Base-by-base conservation (phyloP, 2,797 vertebrate genomes). In the Prunella strophiata region DNA sequence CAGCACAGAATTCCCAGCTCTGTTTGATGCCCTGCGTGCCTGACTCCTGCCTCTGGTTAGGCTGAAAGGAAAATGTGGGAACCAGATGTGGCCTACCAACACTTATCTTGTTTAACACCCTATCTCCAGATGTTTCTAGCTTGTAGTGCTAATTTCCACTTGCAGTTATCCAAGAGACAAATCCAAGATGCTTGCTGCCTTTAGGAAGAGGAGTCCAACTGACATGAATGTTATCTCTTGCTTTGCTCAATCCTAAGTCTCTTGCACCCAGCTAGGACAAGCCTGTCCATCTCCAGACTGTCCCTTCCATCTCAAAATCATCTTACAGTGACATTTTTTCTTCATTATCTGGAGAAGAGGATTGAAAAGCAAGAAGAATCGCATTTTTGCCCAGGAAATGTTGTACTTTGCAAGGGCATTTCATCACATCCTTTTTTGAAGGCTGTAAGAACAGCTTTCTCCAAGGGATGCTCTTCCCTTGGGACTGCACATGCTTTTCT, bases 81-180 rank as follows among this genome's bases (percentile, higher is more conserved):
- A 67, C 7, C 93, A 96, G 88, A 93, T 95, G 94, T 92, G 93
- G 93, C 88, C 94, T 3, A n/a, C 54, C 2, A 15, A 3, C 68
- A 10, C 59, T 54, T 54, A 14, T 94, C 93, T 80, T 87, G 94
- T 96, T 95, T 79, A 82, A 92, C 94, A 83, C 30, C 83, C 81
- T 74, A 3, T 63, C 85, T 50, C 78, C 94, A 95, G 93, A 94
- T 95, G 93, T 93, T 94, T 89, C 77, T 55, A 93, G 90, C 91
- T 89, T 95, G 93, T 96, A 87, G 55, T 23, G 57, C 86, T 92
- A 40, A 87, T 96, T 95, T 87, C 61, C 77, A 89, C 90, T 63
- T 84, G 25, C 10, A 63, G 47, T 66, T 82, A 54, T 74, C 78
- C 73, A 48, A 45, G 57, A 77, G 55, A 52, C 68, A 10, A 21